Base-by-base conservation (phyloP, 2,113 vertebrate species). In the Larimichthys polyactis region DNA sequence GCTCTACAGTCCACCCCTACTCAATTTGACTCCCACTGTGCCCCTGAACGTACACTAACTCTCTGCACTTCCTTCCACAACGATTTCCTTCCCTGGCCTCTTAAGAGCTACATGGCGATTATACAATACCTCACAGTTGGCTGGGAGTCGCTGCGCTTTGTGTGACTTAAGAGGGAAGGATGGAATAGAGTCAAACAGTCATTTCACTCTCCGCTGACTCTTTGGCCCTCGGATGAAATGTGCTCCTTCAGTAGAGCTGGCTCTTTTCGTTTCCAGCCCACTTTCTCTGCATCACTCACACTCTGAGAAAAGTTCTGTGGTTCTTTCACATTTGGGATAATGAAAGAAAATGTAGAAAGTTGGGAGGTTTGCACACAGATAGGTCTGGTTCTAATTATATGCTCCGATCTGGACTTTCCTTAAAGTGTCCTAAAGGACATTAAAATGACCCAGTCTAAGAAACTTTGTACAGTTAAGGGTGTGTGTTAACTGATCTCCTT, bases 191-290 rank as follows among this genome's bases (percentile, higher is more conserved):
- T 92, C 91, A 88, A 92, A 86, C 92, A 91, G 90, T 92, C 85
- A 91, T 93, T 92, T 94, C 89, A 91, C 89, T 93, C 90, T 93
- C 87, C 72, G 81, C 82, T 92, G 87, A 90, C 82, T 91, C 82
- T 76, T 76, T 93, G 90, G 90, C 93, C 91, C 76, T 80, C 71
- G 40, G 81, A 89, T 89, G 85, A 90, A 87, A 91, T 86, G 85
- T 82, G 75, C 75, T 89, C 90, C 80, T 81, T 82, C 65, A 87
- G 79, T 85, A 71, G 79, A 79, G 68, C 75, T 43, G 66, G 74
- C 62, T 80, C 48, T 71, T 76, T 73, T 75, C 5, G 8, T 49
- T 79, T 55, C 72, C 88, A 71, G 62, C 40, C 73, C 51, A n/a
- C 82, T 79, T 71, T 84, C 63, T 73, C 71, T 69, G 75, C 69